Percentiles rank a stretch among this genome's conserved stretches.
phyloP scores from a whole-genome alignment of 2,797 vertebrate species.

The Myripristis jacobus region DNA sequence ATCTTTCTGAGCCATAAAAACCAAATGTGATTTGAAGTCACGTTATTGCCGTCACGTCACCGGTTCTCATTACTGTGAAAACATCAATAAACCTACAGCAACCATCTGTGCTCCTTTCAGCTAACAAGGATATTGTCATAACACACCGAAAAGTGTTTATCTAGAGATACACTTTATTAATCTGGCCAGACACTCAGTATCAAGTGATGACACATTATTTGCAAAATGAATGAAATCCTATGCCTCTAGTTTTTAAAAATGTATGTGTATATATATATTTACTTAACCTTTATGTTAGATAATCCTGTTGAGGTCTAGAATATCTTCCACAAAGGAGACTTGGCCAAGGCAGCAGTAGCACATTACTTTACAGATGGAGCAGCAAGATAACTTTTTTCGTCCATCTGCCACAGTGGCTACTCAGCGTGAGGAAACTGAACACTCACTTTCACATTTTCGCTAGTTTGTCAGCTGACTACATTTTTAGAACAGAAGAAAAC shows the following conservation, averaged over 20 bases:
- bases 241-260: not conserved
- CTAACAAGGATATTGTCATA: constrained; percentile 2
- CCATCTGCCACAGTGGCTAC: too few relatives aligned
- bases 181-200: not conserved
- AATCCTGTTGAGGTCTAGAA: not conserved
- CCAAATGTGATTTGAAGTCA: not conserved
- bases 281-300: not conserved
- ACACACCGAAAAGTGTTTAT: not conserved
- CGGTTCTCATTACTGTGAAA: not conserved
- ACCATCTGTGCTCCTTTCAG: not conserved
- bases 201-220: constrained; percentile 2
- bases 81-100: not conserved
- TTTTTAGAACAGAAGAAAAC: not conserved
- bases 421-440: too few relatives aligned
- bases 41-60: not conserved
- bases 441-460: too few relatives aligned
- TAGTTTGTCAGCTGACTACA: too few relatives aligned
- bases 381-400: too few relatives aligned
- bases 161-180: not conserved
- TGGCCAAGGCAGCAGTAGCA: too few relatives aligned
- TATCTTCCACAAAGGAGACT: too few relatives aligned
- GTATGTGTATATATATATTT: not conserved
- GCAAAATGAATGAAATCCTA: constrained; percentile 5
- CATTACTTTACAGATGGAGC: too few relatives aligned
- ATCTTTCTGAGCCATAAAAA: not conserved